These are phyloP conservation scores for Pluvianellus socialis DNA, from an alignment of 2,113 vertebrate genomes.

Conservation along the genomic window DNA sequence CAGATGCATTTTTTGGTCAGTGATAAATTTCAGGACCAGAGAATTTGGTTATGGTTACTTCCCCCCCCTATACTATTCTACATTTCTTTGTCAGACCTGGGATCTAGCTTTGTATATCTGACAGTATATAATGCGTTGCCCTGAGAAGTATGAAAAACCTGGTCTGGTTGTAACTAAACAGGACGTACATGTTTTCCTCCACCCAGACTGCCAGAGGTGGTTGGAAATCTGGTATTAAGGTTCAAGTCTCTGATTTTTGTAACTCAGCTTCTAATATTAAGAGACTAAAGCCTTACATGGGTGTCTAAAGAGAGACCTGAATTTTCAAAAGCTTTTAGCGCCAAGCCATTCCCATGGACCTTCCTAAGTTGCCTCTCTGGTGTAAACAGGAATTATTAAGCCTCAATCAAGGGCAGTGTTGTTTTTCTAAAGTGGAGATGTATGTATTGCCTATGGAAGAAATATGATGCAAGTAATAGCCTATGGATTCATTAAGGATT, in stretches of 20 bases:
- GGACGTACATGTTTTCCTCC: neutral
- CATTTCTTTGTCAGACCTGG: neutral
- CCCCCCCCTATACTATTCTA: neutral
- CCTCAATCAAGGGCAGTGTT: neutral
- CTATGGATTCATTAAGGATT: slow-evolving; percentile 49
- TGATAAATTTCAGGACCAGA: neutral
- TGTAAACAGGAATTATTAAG: neutral
- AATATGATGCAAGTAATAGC: slow-evolving; percentile 30
- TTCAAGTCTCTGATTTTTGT: neutral
- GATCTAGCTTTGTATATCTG: neutral
- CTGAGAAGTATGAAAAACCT: neutral
- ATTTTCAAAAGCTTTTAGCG: slow-evolving; percentile 26
- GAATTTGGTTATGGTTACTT: neutral
- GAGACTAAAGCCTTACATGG: neutral
- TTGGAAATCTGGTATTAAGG: neutral
- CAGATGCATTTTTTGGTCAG: neutral
- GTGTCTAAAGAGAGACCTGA: neutral
- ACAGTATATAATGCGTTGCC: neutral
- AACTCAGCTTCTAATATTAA: neutral
- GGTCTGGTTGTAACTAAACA: neutral
- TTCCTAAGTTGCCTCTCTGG: neutral
- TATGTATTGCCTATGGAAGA: slow-evolving; percentile 30
- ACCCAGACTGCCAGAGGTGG: neutral
- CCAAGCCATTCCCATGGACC: neutral
- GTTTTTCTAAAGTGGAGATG: neutral